These are phyloP conservation scores for Ferdinandea cuprea DNA, from an alignment of 2,888 invertebrate genomes.

Conservation along the genomic window DNA sequence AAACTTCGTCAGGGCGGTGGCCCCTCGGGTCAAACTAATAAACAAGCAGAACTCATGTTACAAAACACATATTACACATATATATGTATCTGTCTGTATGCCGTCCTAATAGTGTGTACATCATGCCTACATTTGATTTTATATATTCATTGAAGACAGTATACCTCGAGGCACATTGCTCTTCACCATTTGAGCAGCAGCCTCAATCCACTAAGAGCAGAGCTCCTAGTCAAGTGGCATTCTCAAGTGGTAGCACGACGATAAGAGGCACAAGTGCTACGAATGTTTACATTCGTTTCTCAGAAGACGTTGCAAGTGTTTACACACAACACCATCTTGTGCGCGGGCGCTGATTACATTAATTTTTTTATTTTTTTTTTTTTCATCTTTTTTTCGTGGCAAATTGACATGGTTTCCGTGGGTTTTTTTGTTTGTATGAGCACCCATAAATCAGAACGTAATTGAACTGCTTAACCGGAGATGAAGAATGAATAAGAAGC, in stretches of 20 bases:
- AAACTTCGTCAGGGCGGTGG: constrained; percentile 41
- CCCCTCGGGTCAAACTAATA: constrained; percentile 56
- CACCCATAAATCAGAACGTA: constrained; percentile 58
- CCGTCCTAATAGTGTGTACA: constrained; percentile 9
- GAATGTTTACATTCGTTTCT: constrained; percentile 71
- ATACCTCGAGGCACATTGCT: constrained; percentile 16
- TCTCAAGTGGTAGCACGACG: constrained; percentile 61
- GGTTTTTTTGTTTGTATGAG: constrained; percentile 34
- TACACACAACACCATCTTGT: constrained; percentile 68
- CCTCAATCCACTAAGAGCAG: constrained; percentile 37
- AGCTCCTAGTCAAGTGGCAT: constrained; percentile 57
- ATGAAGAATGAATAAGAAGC: constrained; percentile 42
- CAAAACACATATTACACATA: constrained; percentile 39
- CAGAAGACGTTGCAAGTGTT: constrained; percentile 64
- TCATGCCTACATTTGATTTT: constrained; percentile 13
- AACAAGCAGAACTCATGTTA: constrained; percentile 44
- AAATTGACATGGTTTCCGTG: constrained; percentile 54
- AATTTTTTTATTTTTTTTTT: constrained; percentile 21
- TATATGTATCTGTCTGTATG: not conserved
- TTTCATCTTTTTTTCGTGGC: constrained; percentile 19
- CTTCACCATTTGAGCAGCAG: constrained; percentile 16
- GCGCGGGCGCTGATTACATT: constrained; percentile 70
- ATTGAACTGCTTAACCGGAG: constrained; percentile 54
- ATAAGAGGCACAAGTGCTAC: constrained; percentile 63
- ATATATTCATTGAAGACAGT: constrained; percentile 1